Evolutionary conservation across 2,888 invertebrate species (phyloP), one percentile per base, ranked within the genome.

Genomic region (Orgyia antiqua): DNA sequence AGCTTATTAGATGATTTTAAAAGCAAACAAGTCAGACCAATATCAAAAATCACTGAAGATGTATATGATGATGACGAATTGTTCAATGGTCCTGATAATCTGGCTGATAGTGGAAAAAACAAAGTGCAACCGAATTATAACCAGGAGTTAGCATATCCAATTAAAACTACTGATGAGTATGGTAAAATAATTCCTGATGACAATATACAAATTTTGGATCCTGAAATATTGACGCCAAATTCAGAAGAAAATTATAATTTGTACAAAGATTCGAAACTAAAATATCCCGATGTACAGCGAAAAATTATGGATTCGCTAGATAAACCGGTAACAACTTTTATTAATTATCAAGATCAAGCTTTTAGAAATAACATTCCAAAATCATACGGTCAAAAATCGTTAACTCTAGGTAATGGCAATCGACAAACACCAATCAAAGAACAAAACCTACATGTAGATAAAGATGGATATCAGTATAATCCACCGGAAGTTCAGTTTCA

Each of bases 391-490:
- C 12, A 6, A 12, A 8, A 4, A 9, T 12, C 4, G n/a, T n/a
- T 6, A 6, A 3, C 20, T 6, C 20, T n/a, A n/a, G 17, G 17
- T 7, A 4, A n/a, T 17, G 17, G 4, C 17, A 17, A 5, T 17
- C 17, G 7, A 17, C 17, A 17, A 17, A 4, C 4, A 17, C 4
- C 17, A 17, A 17, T 5, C 17, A 17, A 7, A 17, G 4, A 17
- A 17, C 4, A 17, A 17, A 17, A 17, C 17, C 17, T 5, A 17
- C 7, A 17, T 5, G 7, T 10, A 21, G 19, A 24, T 17, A 12
- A 21, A 1, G 25, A 8, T 21, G 51, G 47, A 1, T 53, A 51
- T 8, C 13, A 33, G 6, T 47, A 50, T 15, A 37, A 35, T 17
- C 10, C 24, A 23, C 54, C 51, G 0, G 36, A 39, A 10, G 32